Percentiles rank a stretch among this genome's conserved stretches.
These are phyloP conservation scores for Branchinecta lynchi DNA, from an alignment of 1,140 invertebrate genomes.

Conservation along the genomic window DNA sequence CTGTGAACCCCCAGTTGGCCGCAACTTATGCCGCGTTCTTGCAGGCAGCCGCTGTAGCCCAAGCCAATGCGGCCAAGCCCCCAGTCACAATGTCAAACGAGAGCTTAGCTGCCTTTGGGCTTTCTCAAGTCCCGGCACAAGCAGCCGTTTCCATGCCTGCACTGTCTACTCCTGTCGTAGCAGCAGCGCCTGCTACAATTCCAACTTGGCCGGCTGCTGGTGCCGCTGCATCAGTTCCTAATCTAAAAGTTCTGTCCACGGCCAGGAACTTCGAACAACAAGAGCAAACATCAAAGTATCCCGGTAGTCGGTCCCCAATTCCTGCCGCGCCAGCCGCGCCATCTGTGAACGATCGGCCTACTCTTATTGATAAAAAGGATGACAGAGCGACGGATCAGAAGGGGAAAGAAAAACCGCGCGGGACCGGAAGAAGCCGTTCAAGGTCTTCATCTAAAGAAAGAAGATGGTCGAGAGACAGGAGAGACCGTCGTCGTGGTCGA, in stretches of 20 bases:
- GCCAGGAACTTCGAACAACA: conserved; percentile 1
- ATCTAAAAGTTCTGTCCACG: conserved; percentile 12
- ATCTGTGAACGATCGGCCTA: conserved; percentile 12
- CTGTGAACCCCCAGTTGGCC: not conserved
- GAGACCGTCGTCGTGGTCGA: conserved; percentile 20
- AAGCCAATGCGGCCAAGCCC: not conserved
- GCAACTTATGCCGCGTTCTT: not conserved
- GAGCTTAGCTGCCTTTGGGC: not conserved
- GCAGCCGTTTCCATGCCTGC: conserved; percentile 25
- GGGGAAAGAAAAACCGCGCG: conserved; percentile 27
- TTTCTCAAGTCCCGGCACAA: conserved; percentile 15
- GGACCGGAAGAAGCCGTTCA: no score
- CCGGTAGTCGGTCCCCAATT: conserved; percentile 5
- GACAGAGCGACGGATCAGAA: conserved; percentile 17
- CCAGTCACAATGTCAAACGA: conserved; percentile 11
- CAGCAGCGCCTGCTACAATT: conserved; percentile 26
- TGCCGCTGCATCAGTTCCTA: conserved; percentile 25
- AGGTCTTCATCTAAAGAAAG: conserved; percentile 19
- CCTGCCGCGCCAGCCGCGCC: not conserved
- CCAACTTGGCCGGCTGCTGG: conserved; percentile 21
- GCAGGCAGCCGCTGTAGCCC: conserved; percentile 10
- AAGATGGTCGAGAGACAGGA: conserved; percentile 21
- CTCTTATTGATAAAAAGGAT: conserved; percentile 8
- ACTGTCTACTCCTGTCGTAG: conserved; percentile 23
- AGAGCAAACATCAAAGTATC: not conserved